A percentile compares a stretch with the other conserved stretches of the same genome.
phyloP scores from a whole-genome alignment of 2,113 vertebrate species.

The Pelmatolapia mariae region DNA sequence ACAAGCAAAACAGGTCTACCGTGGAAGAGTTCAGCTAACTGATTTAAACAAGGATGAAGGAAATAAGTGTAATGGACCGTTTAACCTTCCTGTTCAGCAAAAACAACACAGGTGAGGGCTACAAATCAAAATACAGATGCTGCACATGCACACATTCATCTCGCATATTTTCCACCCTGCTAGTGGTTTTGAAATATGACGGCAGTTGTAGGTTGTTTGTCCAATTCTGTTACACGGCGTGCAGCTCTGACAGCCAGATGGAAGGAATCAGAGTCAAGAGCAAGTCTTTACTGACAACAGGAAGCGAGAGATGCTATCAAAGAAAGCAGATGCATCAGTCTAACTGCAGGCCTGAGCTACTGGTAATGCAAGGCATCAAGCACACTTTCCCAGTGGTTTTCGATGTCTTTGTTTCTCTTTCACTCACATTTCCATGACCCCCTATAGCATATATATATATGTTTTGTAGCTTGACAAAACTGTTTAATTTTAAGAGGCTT shows the following conservation, averaged over 20 bases:
- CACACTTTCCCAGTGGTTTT: neutral
- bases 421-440: neutral
- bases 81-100: neutral
- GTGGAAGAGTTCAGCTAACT: neutral
- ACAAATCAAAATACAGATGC: conserved; percentile 15
- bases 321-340: neutral
- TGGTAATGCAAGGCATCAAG: neutral
- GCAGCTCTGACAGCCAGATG: neutral
- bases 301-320: neutral
- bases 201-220: neutral
- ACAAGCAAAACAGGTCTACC: neutral
- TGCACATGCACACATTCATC: neutral
- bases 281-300: neutral
- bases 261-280: neutral
- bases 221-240: neutral
- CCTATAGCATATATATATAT: neutral
- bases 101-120: neutral
- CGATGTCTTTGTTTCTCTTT: neutral
- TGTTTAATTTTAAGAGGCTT: neutral
- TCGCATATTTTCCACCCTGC: neutral
- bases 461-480: neutral
- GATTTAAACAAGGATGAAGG: neutral
- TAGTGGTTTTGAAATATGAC: neutral
- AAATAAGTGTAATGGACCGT: neutral
- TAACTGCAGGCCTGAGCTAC: neutral